phyloP scores from a whole-genome alignment of 2,888 invertebrate genomes.

The Sarcophaga caerulescens region DNA sequence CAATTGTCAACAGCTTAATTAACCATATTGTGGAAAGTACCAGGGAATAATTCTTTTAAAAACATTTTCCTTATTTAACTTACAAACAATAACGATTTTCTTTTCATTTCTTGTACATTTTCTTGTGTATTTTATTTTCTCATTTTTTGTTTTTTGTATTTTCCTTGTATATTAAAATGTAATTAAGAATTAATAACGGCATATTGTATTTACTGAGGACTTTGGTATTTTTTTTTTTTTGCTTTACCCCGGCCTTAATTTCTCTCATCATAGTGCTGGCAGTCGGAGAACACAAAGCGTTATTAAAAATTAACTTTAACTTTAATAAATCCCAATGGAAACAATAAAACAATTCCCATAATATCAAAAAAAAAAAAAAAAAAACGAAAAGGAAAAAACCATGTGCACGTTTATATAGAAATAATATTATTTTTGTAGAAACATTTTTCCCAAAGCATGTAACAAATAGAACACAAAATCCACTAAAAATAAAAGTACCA shows the following conservation, averaged over 20 bases:
- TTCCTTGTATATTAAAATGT: not conserved
- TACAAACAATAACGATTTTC: not conserved
- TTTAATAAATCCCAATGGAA: conserved; percentile 57
- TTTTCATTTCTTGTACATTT: not conserved
- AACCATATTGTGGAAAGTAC: not conserved
- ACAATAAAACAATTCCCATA: conserved; percentile 42
- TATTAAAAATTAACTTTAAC: conserved; percentile 58
- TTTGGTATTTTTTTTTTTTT: too few relatives aligned
- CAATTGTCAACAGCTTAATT: not conserved
- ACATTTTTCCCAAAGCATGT: too few relatives aligned
- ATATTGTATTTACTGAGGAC: too few relatives aligned
- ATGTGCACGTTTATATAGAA: too few relatives aligned
- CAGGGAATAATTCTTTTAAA: not conserved
- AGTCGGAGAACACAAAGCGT: not conserved
- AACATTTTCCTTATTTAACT: not conserved
- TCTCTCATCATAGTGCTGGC: too few relatives aligned
- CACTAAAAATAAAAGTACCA: too few relatives aligned
- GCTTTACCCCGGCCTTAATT: too few relatives aligned
- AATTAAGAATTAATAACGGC: too few relatives aligned
- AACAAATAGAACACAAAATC: too few relatives aligned
- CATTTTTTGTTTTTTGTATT: conserved; percentile 10
- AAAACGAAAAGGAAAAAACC: not conserved
- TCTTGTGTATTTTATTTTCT: not conserved
- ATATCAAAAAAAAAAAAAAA: not conserved
- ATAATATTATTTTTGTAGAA: too few relatives aligned